Base-by-base conservation (phyloP, 1,140 invertebrate genomes). In the Oreohelix idahoensis region DNA sequence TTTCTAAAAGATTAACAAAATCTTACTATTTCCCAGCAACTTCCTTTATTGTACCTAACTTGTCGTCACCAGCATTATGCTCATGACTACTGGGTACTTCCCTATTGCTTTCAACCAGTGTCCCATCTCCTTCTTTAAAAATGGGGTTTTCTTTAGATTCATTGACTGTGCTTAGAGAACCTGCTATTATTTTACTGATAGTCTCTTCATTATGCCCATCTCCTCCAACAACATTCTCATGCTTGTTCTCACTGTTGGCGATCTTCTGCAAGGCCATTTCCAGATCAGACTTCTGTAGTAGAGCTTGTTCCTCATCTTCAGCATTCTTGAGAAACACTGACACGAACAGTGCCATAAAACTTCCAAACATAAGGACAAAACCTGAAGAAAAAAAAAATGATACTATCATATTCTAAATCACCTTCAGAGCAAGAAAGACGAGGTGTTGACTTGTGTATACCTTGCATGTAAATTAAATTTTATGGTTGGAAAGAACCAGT, bases 1-100 rank as follows among this genome's bases (percentile, higher is more conserved):
- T n/a, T n/a, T n/a, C n/a, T n/a, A n/a, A n/a, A n/a, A n/a, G n/a
- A n/a, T n/a, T n/a, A n/a, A n/a, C n/a, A n/a, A n/a, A n/a, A n/a
- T n/a, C n/a, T n/a, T n/a, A n/a, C n/a, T n/a, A n/a, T n/a, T n/a
- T n/a, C n/a, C n/a, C n/a, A n/a, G n/a, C n/a, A n/a, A 77, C 32
- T 77, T 77, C 75, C 11, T 5, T 51, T 39, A 77, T 77, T 8
- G 75, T n/a, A 36, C 53, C 75, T 38, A 77, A 49, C 45, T 58
- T 77, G 1, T 77, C 75, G 23, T 77, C 75, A 29, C 29, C 35
- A 26, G 42, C 42, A 77, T 17, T 53, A 26, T 49, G 32, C 15
- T 58, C 75, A 51, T 39, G 71, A 74, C 26, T 39, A 1, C 26
- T 42, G n/a, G 38, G 11, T 11, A 32, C 63, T 13, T 66, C 63